These are phyloP conservation scores for Brachyalestes nurse DNA, from an alignment of 2,797 vertebrate genomes.

Conservation along the genomic window DNA sequence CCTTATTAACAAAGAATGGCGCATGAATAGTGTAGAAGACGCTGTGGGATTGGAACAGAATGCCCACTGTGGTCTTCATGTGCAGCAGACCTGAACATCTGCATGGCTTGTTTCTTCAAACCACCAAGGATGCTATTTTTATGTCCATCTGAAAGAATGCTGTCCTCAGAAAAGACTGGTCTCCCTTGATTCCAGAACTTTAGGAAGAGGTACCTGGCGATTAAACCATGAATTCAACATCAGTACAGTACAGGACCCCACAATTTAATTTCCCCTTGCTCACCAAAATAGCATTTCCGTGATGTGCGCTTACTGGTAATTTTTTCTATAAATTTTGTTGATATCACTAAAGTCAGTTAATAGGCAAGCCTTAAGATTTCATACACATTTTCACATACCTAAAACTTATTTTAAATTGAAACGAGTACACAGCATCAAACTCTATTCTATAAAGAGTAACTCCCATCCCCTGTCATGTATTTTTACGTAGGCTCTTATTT, in stretches of 20 bases:
- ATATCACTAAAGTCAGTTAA: too few relatives aligned
- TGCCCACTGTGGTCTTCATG: not conserved
- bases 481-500: not conserved
- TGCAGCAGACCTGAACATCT: not conserved
- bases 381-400: too few relatives aligned
- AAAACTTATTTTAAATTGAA: too few relatives aligned
- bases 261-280: not conserved
- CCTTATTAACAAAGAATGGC: not conserved
- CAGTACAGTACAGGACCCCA: not conserved
- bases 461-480: not conserved
- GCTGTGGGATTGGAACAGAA: not conserved
- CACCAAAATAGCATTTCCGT: not conserved
- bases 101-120: not conserved
- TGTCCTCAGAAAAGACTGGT: constrained; percentile 72
- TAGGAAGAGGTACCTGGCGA: constrained; percentile 90
- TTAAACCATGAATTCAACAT: constrained; percentile 8
- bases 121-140: not conserved
- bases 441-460: not conserved
- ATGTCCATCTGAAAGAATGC: not conserved
- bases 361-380: too few relatives aligned
- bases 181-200: constrained; percentile 85
- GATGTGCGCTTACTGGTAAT: too few relatives aligned
- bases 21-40: not conserved
- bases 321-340: too few relatives aligned
- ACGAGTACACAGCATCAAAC: too few relatives aligned